These are phyloP conservation scores for Scelioninae gen. 2 DNA, from an alignment of 2,888 invertebrate genomes.

Conservation along the genomic window DNA sequence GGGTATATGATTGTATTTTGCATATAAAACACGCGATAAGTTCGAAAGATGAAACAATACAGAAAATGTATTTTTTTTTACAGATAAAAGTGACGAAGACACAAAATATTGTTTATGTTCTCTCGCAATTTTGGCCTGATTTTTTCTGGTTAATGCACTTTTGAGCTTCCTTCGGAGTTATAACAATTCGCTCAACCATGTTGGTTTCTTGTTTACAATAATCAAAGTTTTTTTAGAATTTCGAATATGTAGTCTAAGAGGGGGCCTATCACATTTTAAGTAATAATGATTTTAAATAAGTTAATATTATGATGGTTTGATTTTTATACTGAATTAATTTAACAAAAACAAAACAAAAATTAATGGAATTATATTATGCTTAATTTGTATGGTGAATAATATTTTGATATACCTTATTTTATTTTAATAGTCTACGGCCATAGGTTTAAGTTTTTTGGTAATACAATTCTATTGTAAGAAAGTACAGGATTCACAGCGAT, in stretches of 20 bases:
- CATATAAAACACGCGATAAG: slow-evolving; percentile 41
- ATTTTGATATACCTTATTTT: no score
- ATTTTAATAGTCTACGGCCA: no score
- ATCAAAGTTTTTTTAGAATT: slow-evolving; percentile 1
- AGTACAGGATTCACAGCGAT: no score
- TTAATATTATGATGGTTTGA: slow-evolving; percentile 22
- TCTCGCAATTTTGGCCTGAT: neutral
- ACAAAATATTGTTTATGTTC: neutral
- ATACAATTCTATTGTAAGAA: no score
- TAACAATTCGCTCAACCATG: slow-evolving; percentile 38
- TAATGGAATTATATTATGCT: no score
- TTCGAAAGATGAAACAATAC: slow-evolving; percentile 29
- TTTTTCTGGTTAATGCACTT: slow-evolving; percentile 18
- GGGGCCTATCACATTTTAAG: no score
- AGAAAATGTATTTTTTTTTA: slow-evolving; percentile 30
- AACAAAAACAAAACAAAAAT: neutral
- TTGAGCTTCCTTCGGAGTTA: slow-evolving; percentile 40
- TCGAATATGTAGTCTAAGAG: neutral
- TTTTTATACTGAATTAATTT: neutral
- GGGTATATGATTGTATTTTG: slow-evolving; percentile 23
- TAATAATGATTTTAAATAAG: no score
- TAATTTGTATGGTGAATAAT: no score
- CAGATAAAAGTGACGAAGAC: neutral
- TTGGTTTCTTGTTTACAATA: slow-evolving; percentile 12
- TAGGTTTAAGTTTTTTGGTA: no score